Evolutionary conservation across 2,113 vertebrate species (phyloP), one percentile per base, ranked within the genome.

Genomic region (Campylorhamphus procurvoides): DNA sequence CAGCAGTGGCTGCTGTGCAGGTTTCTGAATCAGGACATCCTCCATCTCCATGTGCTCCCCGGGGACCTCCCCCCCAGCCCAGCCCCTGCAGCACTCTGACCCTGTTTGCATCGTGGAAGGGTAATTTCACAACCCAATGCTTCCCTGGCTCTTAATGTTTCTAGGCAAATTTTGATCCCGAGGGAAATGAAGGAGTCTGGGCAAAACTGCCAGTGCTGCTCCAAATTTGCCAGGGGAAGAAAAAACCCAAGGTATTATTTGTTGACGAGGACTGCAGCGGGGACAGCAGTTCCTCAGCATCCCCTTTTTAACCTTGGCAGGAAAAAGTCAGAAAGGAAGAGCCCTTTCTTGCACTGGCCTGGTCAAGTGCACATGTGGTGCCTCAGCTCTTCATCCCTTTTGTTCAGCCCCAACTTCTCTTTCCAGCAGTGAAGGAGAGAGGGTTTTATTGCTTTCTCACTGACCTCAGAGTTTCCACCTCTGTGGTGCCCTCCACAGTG

Each of bases 61-160:
- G n/a, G 84, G 63, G 68, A 85, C 80, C 78, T 73, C 39, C 81
- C 27, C 55, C 68, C 84, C 42, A 7, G 11, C 81, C 82, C 52
- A 17, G 11, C 5, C 68, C 90, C 35, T 37, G 82, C 84, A 33
- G 84, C 3, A 17, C 15, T 27, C 5, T 91, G 94, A 91, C 94
- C 95, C 87, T 87, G 18, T 95, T 94, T 72, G 55, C 87, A 18
- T 78, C 19, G 33, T 62, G 60, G 64, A 66, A 42, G 47, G 56
- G 55, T 89, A 22, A 92, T 84, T 90, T 81, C 84, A 47, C 74
- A 68, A 25, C 44, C 83, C 15, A 0, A 8, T 12, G n/a, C 72
- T 88, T 76, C 82, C 67, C 58, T 39, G 59, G 52, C 90, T 93
- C 47, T 46, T 67, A 3, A 28, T 49, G 64, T 44, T 93, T 89